Evolutionary conservation across 2,113 vertebrate species (phyloP), one percentile per base, ranked within the genome.

Genomic region (Tachysurus fulvidraco): DNA sequence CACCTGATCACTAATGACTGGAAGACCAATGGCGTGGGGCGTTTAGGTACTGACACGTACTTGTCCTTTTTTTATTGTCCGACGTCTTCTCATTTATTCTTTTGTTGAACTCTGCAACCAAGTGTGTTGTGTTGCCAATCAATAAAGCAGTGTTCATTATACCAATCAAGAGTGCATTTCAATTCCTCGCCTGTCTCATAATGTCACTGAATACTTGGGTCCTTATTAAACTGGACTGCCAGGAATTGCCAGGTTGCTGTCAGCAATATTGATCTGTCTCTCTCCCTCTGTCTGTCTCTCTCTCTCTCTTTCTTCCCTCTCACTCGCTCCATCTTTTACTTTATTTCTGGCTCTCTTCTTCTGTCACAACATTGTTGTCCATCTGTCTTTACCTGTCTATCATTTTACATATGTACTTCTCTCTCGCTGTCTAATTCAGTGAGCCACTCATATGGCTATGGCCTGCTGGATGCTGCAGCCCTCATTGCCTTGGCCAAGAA

Each of bases 391-490:
- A 52, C 25, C n/a, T 83, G 81, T 30, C n/a, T 7, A 5, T 52
- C 60, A 30, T 1, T n/a, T 30, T 67, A 50, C 16, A 52, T 28
- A 41, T 83, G 59, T 57, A 0, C 44, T 4, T 57, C 55, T 64
- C n/a, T 28, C 3, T 81, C 23, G 73, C 52, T 82, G n/a, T 83
- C 84, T 91, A 89, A 28, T 89, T 65, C 94, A 99, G 98, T 99
- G 84, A 99, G 98, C 91, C 98, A 99, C 85, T 99, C 98, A 0
- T 99, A 99, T 0, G 98, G 98, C 86, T 99, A 99, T 0, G 98
- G 98, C 4, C 94, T 99, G 19, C 93, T 99, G 91, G 96, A 99
- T 0, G 98, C 98, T 0, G 95, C 96, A 3, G 96, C 96, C 86
- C 98, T 99, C 92, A 97, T 99, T 60, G 86, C 91, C 8, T 89